Conservation (phyloP, 1,140 invertebrate genomes). For the Drosophila saltans region DNA sequence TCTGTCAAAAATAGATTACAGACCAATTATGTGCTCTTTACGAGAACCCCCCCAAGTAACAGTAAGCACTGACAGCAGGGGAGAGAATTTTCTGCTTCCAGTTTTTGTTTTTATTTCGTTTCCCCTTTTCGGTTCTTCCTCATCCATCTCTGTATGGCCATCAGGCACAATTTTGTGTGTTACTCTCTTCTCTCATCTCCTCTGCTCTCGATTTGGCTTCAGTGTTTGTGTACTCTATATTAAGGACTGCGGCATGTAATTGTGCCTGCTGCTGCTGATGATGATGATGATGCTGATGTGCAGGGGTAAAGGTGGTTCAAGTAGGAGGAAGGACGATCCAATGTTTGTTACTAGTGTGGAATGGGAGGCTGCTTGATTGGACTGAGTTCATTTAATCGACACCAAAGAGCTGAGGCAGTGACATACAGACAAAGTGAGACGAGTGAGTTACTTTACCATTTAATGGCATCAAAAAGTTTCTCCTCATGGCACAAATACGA, state of each 20-base stretch:
- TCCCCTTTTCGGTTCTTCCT: slow-evolving; percentile 19
- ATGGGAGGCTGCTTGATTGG: slow-evolving; percentile 63
- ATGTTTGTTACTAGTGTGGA: slow-evolving; percentile 13
- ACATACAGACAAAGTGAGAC: slow-evolving; percentile 20
- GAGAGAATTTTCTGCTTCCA: slow-evolving; percentile 44
- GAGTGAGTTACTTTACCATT: slow-evolving; percentile 67
- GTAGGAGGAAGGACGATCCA: slow-evolving; percentile 19
- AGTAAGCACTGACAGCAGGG: slow-evolving; percentile 44
- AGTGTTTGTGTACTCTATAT: slow-evolving; percentile 51
- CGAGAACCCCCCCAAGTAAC: slow-evolving; percentile 59
- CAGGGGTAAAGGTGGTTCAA: slow-evolving; percentile 4
- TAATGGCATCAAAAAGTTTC: slow-evolving; percentile 60
- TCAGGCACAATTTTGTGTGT: slow-evolving; percentile 69
- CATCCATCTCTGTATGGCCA: slow-evolving; percentile 77
- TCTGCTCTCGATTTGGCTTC: neutral
- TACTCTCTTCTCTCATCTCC: neutral
- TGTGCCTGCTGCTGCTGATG: slow-evolving; percentile 61
- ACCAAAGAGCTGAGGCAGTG: slow-evolving; percentile 39
- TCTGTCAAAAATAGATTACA: slow-evolving; percentile 84
- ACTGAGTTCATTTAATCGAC: slow-evolving; percentile 77
- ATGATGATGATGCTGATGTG: no score
- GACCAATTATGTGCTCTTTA: slow-evolving; percentile 83
- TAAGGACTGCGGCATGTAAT: slow-evolving; percentile 78
- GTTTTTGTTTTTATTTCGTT: slow-evolving; percentile 11
- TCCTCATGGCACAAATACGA: slow-evolving; percentile 50